These are phyloP conservation scores for Drosophila sordidula DNA, from an alignment of 2,888 invertebrate species.

Conservation along the genomic window DNA sequence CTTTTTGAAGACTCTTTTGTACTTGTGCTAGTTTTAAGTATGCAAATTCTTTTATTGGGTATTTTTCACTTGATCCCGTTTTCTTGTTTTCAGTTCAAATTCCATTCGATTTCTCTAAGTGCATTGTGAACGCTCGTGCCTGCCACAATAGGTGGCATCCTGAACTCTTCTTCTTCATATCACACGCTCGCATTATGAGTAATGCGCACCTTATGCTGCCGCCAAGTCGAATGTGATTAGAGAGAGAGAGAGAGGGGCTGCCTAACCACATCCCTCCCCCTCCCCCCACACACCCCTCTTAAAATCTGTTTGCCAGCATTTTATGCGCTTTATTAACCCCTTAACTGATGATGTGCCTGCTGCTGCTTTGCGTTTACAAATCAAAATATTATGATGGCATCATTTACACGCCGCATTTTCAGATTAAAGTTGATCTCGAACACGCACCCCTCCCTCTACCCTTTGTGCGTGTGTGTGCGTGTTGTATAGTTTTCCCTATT, in stretches of 20 bases:
- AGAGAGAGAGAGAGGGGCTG: constrained; percentile 13
- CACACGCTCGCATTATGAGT: constrained; percentile 79
- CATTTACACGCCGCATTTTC: constrained; percentile 82
- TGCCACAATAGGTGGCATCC: constrained; percentile 32
- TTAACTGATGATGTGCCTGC: constrained; percentile 70
- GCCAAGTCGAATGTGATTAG: constrained; percentile 74
- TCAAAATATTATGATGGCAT: constrained; percentile 83
- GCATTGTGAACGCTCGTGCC: not conserved
- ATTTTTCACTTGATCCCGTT: too few relatives aligned
- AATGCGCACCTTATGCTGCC: constrained; percentile 82
- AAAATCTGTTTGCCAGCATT: constrained; percentile 58
- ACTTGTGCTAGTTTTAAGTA: too few relatives aligned
- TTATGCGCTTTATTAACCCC: constrained; percentile 79
- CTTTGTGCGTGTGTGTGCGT: not conserved
- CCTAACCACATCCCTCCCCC: not conserved
- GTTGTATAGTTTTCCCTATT: constrained; percentile 28
- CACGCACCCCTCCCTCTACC: not conserved
- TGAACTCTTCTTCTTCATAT: constrained; percentile 37
- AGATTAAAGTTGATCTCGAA: constrained; percentile 70
- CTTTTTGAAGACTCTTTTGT: too few relatives aligned
- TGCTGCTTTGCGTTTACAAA: constrained; percentile 53
- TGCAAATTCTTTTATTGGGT: too few relatives aligned
- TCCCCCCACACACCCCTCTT: not conserved
- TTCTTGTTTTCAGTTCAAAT: too few relatives aligned
- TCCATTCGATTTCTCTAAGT: not conserved